These are phyloP conservation scores for Leptobrachium leishanense DNA, from an alignment of 2,113 vertebrate species.

Conservation along the genomic window DNA sequence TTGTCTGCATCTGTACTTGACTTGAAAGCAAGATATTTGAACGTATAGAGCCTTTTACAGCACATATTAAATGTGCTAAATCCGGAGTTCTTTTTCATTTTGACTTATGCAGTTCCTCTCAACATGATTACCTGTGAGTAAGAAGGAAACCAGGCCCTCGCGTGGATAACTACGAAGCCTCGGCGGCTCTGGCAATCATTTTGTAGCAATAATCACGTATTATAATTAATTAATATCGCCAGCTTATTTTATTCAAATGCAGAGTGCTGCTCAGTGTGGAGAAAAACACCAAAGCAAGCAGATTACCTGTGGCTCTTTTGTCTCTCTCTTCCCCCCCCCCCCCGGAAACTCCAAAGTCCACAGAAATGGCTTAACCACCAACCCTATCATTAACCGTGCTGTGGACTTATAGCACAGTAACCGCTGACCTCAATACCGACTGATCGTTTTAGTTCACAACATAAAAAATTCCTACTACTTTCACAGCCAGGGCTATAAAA, in stretches of 20 bases:
- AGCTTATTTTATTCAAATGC: not conserved
- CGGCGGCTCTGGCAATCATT: slow-evolving; percentile 8
- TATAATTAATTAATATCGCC: too few relatives aligned
- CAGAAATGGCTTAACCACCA: not conserved
- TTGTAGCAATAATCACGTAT: not conserved
- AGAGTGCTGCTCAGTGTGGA: not conserved
- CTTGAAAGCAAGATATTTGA: too few relatives aligned
- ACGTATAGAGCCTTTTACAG: too few relatives aligned
- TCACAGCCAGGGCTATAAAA: too few relatives aligned
- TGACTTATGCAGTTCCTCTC: too few relatives aligned
- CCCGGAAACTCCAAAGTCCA: not conserved
- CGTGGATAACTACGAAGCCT: not conserved
- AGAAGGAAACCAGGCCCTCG: not conserved
- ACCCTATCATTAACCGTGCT: not conserved
- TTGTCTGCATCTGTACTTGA: too few relatives aligned
- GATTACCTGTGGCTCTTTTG: slow-evolving; percentile 1
- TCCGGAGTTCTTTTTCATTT: too few relatives aligned
- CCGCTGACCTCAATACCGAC: too few relatives aligned
- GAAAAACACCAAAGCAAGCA: not conserved
- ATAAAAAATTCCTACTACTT: too few relatives aligned
- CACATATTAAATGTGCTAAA: too few relatives aligned
- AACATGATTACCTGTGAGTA: not conserved
- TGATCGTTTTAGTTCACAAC: too few relatives aligned
- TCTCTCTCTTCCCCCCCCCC: not conserved
- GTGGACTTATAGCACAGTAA: too few relatives aligned